These are phyloP conservation scores for Poliocrania exsul DNA, from an alignment of 2,797 vertebrate species.

Conservation along the genomic window DNA sequence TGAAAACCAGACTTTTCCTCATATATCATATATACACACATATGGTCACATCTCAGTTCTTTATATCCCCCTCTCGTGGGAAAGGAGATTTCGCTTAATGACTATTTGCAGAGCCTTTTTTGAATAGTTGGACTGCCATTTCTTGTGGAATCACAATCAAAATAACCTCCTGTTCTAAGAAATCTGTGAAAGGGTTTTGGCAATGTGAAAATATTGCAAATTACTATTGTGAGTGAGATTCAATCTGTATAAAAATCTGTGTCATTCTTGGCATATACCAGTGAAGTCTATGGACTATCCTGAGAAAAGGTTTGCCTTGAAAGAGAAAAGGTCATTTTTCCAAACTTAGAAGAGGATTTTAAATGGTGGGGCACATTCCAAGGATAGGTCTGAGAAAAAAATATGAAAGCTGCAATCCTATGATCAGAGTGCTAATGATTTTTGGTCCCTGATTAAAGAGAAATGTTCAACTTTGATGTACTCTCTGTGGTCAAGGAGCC, in stretches of 20 bases:
- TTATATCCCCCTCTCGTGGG: background rate
- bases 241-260: background rate
- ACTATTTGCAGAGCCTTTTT: background rate
- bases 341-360: background rate
- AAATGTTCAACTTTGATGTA: conserved; percentile 46
- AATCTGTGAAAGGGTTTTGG: background rate
- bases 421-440: conserved; percentile 32
- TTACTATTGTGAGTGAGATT: background rate
- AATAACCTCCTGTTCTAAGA: background rate
- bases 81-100: background rate
- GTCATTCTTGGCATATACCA: background rate
- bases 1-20: background rate
- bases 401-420: background rate
- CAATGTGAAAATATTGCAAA: background rate
- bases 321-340: conserved; percentile 12
- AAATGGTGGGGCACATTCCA: conserved; percentile 16
- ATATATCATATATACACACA: background rate
- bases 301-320: conserved; percentile 6
- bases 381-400: background rate
- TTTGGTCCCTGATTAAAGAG: conserved; percentile 52
- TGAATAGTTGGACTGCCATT: background rate
- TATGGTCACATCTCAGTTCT: background rate
- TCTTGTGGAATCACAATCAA: background rate
- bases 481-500: conserved; percentile 5
- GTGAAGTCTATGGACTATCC: background rate